Percentiles rank a stretch among this genome's conserved stretches.
phyloP scores from a whole-genome alignment of 2,888 invertebrate species.

The Clistopyga incitator region DNA sequence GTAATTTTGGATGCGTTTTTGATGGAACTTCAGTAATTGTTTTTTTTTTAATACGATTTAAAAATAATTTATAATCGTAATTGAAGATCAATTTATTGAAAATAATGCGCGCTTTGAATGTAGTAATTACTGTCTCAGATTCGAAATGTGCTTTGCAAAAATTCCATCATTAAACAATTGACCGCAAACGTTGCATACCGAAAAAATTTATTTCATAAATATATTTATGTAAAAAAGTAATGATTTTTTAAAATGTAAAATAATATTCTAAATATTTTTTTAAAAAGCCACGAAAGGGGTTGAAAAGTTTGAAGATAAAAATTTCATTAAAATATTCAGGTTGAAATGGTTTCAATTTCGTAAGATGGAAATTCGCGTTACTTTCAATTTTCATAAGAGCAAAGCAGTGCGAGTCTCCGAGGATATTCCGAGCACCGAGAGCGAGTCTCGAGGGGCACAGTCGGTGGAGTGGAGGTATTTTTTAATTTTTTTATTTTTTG shows the following conservation, averaged over 20 bases:
- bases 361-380: neutral
- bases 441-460: constrained; percentile 3
- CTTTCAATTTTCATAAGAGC: neutral
- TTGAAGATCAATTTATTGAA: no score
- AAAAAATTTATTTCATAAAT: no score
- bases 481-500: constrained; percentile 13
- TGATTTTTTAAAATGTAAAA: no score
- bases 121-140: no score
- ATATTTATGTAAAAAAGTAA: no score
- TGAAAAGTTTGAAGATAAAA: neutral
- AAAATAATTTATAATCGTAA: no score
- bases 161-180: no score
- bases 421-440: constrained; percentile 10
- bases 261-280: neutral
- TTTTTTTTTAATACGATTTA: no score
- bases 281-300: neutral
- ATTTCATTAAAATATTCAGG: neutral
- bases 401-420: neutral
- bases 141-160: no score
- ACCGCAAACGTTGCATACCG: no score
- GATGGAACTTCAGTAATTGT: neutral
- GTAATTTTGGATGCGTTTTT: neutral
- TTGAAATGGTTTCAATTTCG: neutral
- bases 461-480: constrained; percentile 10
- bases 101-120: no score